Evolutionary conservation across 2,888 invertebrate species (phyloP), one percentile per base, ranked within the genome.

Genomic region (Drosophila prolongata): DNA sequence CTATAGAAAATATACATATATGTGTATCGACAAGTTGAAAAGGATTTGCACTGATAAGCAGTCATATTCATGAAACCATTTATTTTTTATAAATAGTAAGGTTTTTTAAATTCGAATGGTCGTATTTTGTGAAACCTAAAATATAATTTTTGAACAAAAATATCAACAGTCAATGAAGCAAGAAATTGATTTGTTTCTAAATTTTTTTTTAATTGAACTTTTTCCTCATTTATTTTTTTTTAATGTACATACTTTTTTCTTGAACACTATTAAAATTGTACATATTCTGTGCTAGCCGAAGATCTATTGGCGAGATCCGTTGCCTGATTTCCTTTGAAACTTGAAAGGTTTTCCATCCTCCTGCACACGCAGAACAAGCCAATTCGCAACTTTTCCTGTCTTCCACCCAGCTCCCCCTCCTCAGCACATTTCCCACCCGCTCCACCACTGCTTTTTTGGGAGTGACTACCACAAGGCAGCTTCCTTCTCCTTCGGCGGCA

Each of bases 321-420:
- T 70, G 62, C 49, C 61, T 67, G 77, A 58, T 73, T 76, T 73
- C 58, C 58, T 50, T 43, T 30, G 6, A 38, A 67, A 64, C 49
- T 64, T 66, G 64, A 82, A 83, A 73, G 76, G 62, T 16, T 59
- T 62, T 56, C 27, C 43, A 40, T 43, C 14, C 16, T n/a, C 34
- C 58, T 27, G 30, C 40, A 49, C 73, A 68, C 47, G 70, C 76
- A 50, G 70, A 35, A 64, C 65, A 67, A 80, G 75, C 79, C 77
- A 83, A 83, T 81, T 79, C 76, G 76, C 83, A 87, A 80, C 77
- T 83, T 86, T 44, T 44, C 58, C 65, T 62, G 46, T 54, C 44
- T 43, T 8, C 49, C 49, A 13, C n/a, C 38, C 35, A 14, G 24
- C 8, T 30, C 44, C n/a, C 35, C 38, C 38, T 19, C 47, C 37